phyloP scores from a whole-genome alignment of 2,113 vertebrate species.

The Psettodes erumei region DNA sequence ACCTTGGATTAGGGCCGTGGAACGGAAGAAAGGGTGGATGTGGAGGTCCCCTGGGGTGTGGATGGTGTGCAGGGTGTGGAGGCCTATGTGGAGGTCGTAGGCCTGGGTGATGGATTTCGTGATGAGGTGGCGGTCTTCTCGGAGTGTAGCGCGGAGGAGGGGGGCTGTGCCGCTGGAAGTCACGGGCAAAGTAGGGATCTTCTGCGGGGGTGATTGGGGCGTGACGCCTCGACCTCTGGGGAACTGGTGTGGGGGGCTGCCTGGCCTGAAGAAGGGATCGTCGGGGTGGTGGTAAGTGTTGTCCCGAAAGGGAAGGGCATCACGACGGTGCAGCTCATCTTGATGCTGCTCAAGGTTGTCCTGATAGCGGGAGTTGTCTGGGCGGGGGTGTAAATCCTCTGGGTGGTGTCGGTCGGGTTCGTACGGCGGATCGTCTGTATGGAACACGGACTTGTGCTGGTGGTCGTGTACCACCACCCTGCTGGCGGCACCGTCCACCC shows the following conservation, averaged over 20 bases:
- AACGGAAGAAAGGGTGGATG: conserved; percentile 78
- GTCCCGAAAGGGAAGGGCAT: conserved; percentile 30
- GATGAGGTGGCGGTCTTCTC: conserved; percentile 56
- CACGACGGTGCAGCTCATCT: conserved; percentile 1
- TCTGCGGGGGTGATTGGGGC: conserved; percentile 61
- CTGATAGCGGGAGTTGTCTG: conserved; percentile 77
- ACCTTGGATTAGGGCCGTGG: conserved; percentile 82
- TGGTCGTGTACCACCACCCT: conserved; percentile 77
- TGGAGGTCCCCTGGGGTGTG: conserved; percentile 63
- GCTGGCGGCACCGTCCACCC: conserved; percentile 40
- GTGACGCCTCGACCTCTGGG: conserved; percentile 51
- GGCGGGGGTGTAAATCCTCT: conserved; percentile 21
- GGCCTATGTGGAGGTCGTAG: conserved; percentile 56
- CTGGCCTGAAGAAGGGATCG: conserved; percentile 41
- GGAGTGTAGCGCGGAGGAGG: conserved; percentile 52
- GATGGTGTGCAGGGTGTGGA: conserved; percentile 58
- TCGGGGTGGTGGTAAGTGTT: conserved; percentile 40
- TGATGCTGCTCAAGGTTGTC: conserved; percentile 41
- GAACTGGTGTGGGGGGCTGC: conserved; percentile 48
- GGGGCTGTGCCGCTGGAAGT: conserved; percentile 59
- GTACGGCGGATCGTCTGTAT: conserved; percentile 30
- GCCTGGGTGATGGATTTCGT: conserved; percentile 60
- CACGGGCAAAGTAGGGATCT: conserved; percentile 71
- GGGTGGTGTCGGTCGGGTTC: conserved; percentile 15
- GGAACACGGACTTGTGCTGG: conserved; percentile 70